Evolutionary conservation across 2,113 vertebrate species (phyloP).

Genomic region (Regulus satrapa): DNA sequence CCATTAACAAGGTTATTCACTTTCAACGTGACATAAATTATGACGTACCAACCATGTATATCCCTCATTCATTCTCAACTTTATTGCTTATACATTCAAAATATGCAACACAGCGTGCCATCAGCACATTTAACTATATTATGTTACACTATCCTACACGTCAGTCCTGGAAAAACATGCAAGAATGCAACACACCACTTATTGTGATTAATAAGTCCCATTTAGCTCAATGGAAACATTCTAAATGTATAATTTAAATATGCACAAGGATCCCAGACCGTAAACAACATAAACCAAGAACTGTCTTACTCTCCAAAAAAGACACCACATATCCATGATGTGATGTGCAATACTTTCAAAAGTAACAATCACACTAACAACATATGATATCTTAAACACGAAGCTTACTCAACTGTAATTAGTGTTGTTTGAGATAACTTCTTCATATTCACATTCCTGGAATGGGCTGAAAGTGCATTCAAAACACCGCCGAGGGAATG

Average conservation of each 20-base stretch:
- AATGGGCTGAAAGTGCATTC: slow-evolving; percentile 64
- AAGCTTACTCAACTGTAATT: slow-evolving; percentile 68
- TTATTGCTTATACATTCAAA: background rate
- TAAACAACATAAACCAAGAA: slow-evolving; percentile 2
- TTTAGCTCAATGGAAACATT: background rate
- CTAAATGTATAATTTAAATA: background rate
- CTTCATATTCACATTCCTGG: slow-evolving; percentile 67
- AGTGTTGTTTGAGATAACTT: slow-evolving; percentile 65
- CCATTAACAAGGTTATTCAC: background rate
- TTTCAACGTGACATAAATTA: background rate
- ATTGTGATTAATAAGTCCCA: background rate
- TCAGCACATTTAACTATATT: background rate
- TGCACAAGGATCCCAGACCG: background rate
- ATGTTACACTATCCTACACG: background rate
- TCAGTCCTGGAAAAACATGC: slow-evolving; percentile 17
- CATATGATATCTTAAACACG: slow-evolving; percentile 33
- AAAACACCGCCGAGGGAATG: slow-evolving; percentile 64
- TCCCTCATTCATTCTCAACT: background rate
- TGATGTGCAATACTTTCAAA: background rate
- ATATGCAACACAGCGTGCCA: background rate
- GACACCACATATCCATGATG: background rate
- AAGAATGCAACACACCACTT: background rate
- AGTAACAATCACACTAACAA: slow-evolving; percentile 47
- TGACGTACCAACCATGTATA: fast-evolving
- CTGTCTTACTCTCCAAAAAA: background rate